These are phyloP conservation scores for Tanypteryx hageni DNA, from an alignment of 2,888 invertebrate genomes.

Conservation along the genomic window DNA sequence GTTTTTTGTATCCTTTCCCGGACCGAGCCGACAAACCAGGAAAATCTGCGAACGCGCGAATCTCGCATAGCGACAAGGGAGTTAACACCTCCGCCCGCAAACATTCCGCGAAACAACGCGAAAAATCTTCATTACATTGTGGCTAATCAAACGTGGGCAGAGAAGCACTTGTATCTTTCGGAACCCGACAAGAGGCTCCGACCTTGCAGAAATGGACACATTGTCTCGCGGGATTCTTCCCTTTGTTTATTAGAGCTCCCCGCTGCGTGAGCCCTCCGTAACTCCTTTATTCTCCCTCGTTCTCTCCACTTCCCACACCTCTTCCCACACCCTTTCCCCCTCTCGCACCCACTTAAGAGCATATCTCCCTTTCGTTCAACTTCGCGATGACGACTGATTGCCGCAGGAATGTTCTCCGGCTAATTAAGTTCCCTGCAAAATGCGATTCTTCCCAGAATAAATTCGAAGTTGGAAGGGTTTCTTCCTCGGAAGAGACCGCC, in stretches of 20 bases:
- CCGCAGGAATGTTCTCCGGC: not conserved
- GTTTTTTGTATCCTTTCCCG: no score
- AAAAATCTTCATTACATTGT: not conserved
- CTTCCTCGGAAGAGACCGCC: not conserved
- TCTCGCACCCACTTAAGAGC: not conserved
- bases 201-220: not conserved
- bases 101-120: no score
- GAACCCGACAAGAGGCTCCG: slow-evolving; percentile 5
- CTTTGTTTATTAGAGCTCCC: no score
- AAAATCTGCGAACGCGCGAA: no score
- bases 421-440: not conserved
- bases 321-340: not conserved
- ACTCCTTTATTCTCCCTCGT: not conserved
- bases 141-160: not conserved
- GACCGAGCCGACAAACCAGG: no score
- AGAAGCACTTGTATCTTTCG: not conserved
- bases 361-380: not conserved
- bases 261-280: no score
- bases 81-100: no score
- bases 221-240: not conserved
- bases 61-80: no score
- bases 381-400: not conserved
- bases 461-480: not conserved
- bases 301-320: not conserved
- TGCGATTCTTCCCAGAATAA: not conserved